Conservation (phyloP, 2,113 vertebrate genomes). For the Penelope pileata region DNA sequence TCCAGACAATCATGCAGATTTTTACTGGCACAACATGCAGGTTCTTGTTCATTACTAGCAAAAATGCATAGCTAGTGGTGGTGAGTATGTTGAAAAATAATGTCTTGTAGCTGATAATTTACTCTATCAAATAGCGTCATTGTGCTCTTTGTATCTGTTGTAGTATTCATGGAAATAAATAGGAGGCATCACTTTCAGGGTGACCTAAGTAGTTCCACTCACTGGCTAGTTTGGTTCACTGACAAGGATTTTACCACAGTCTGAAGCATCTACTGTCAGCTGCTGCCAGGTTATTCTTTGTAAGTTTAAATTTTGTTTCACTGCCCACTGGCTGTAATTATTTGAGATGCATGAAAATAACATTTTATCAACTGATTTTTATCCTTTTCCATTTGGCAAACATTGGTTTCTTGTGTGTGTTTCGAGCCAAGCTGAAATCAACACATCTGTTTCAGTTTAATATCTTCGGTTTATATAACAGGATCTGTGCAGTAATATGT, state of each 20-base stretch:
- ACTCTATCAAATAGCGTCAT: background rate
- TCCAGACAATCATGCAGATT: background rate
- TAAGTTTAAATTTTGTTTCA: constrained; percentile 66
- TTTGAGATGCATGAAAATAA: constrained; percentile 67
- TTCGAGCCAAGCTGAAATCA: constrained; percentile 69
- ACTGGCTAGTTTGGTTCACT: background rate
- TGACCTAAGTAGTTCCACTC: background rate
- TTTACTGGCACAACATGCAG: no score
- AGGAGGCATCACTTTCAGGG: background rate
- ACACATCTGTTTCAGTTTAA: constrained; percentile 71
- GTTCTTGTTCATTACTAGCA: no score
- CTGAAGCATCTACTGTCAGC: background rate
- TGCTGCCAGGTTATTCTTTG: constrained; percentile 50
- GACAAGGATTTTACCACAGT: constrained; percentile 25
- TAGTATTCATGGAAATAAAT: background rate
- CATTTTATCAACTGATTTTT: constrained; percentile 68
- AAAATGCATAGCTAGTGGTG: background rate
- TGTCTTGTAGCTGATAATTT: background rate
- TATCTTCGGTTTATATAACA: constrained; percentile 30
- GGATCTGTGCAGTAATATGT: constrained; percentile 27
- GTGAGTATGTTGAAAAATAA: background rate
- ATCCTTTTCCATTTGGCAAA: constrained; percentile 64
- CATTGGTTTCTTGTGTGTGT: constrained; percentile 43
- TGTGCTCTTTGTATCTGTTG: background rate
- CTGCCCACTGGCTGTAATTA: constrained; percentile 63